A percentile compares a stretch with the other conserved stretches of the same genome.
Conservation (phyloP, 2,888 invertebrate species). For the Liodrosophila aerea region DNA sequence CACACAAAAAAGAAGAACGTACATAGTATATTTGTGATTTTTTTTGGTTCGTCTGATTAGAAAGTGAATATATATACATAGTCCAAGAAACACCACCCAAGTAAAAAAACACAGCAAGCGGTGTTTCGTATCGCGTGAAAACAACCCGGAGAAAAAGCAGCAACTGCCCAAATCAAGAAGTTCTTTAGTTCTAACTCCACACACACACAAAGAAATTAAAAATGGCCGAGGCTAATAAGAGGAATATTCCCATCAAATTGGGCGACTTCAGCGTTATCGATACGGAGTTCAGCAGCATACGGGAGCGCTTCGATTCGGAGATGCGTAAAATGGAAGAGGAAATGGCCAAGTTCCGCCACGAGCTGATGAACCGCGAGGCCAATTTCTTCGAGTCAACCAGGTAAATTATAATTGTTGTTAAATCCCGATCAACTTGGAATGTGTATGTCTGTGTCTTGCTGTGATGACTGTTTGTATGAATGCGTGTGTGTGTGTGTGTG, state of each 20-base stretch:
- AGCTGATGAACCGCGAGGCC: constrained; percentile 95
- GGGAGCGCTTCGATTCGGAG: constrained; percentile 97
- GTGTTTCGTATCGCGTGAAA: constrained; percentile 35
- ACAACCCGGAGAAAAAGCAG: constrained; percentile 29
- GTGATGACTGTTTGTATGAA: too few species aligned
- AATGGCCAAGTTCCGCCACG: constrained; percentile 96
- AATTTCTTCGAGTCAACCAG: constrained; percentile 95
- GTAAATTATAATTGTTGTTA: constrained; percentile 82
- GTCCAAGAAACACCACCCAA: constrained; percentile 15
- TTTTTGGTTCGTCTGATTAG: constrained; percentile 61
- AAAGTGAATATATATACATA: constrained; percentile 52
- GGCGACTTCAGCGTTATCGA: constrained; percentile 98
- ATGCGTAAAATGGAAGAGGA: constrained; percentile 99
- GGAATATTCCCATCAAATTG: constrained; percentile 95
- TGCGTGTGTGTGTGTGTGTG: too few species aligned
- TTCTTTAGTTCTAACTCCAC: constrained; percentile 33
- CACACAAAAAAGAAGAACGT: too few species aligned
- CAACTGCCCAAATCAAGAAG: constrained; percentile 32
- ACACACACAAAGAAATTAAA: constrained; percentile 44
- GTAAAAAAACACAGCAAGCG: constrained; percentile 14
- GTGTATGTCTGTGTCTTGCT: too few species aligned
- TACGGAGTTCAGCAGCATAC: constrained; percentile 97
- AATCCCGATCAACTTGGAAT: background rate
- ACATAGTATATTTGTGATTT: constrained; percentile 53
- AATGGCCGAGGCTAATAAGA: constrained; percentile 93